Evolutionary conservation across 2,888 invertebrate genomes (phyloP), one percentile per base, ranked within the genome.

Genomic region (Prosopocoilus inquinatus): DNA sequence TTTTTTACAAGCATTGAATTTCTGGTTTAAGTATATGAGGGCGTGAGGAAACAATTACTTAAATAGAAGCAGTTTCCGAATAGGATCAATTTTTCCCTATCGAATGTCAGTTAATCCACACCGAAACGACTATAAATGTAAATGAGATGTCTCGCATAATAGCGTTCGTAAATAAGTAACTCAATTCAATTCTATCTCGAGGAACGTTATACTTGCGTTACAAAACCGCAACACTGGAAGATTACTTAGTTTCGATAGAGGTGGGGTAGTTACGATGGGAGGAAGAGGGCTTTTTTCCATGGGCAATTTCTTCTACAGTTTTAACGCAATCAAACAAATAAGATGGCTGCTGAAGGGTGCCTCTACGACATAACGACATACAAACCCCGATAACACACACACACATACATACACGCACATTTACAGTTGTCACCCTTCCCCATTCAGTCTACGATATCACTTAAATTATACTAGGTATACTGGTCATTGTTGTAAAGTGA

Each of bases 161-260:
- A 54, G 52, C 45, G 34, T 52, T 46, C 46, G 50, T 47, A 59
- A 57, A 59, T 58, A 58, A 58, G 38, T 45, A 47, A 55, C 16
- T 39, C 58, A 46, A 60, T 58, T 54, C 58, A 58, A 58, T 60
- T 58, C 51, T 49, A 39, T 54, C 52, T 56, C 48, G 35, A 12
- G 45, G 33, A 53, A 43, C 54, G 43, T 55, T 43, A 50, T 60
- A 60, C 58, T 56, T 57, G 60, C n/a, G n/a, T 56, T 56, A 56
- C 54, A 54, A 60, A 59, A 59, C 59, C 58, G 57, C 61, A 61
- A 62, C 59, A 60, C 53, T 63, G 55, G 52, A 45, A 60, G 64
- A 65, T 64, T 64, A 63, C 63, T 50, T 54, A 55, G 54, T 60
- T 64, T 51, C 60, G 61, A 65, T 63, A 61, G 61, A 63, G 58